Conservation (phyloP, 2,113 vertebrate species). For the Pelodiscus sinensis region DNA sequence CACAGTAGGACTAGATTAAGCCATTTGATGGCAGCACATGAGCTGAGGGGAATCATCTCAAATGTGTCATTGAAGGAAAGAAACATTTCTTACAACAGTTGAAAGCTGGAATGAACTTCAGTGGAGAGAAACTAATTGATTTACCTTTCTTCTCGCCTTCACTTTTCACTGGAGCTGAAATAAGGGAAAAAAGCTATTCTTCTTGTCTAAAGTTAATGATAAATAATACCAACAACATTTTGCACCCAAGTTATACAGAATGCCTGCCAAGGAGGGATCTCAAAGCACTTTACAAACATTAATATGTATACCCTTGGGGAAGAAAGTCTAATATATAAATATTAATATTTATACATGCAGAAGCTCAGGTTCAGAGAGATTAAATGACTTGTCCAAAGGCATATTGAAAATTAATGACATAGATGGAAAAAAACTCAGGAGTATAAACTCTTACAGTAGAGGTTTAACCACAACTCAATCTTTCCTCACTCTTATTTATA, state of each 20-base stretch:
- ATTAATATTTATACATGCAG: not conserved
- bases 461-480: not conserved
- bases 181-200: conserved; percentile 13
- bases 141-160: conserved; percentile 71
- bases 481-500: not conserved
- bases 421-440: not conserved
- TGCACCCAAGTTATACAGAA: not conserved
- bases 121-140: conserved; percentile 44
- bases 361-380: not conserved
- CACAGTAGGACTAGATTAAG: conserved; percentile 35
- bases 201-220: not conserved
- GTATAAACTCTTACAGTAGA: not conserved
- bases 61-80: conserved; percentile 18
- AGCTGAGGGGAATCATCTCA: not conserved
- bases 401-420: not conserved
- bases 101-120: conserved; percentile 42
- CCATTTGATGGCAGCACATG: not conserved
- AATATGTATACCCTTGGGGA: not conserved
- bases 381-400: not conserved
- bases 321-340: not conserved
- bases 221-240: not conserved
- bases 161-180: conserved; percentile 60
- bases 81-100: conserved; percentile 39
- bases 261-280: not conserved
- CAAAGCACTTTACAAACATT: not conserved